Evolutionary conservation across 2,888 invertebrate species (phyloP).

Genomic region (Microdon myrmicae): DNA sequence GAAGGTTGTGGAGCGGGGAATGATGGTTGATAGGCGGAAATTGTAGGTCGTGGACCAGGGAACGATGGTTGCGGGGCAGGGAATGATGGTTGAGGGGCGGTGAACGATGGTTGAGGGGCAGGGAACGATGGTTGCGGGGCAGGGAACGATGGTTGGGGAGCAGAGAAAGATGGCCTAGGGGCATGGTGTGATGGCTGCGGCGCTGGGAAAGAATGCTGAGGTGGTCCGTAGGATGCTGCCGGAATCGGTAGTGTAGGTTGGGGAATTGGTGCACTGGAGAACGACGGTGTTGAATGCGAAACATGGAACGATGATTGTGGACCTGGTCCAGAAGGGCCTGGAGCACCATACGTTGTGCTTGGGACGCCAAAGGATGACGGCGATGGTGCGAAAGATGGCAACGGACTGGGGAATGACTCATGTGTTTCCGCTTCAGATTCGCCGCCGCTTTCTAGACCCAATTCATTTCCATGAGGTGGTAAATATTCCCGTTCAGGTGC

Average conservation of each 20-base stretch:
- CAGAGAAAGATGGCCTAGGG: constrained; percentile 13
- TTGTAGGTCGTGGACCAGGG: constrained; percentile 34
- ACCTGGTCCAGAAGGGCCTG: constrained; percentile 9
- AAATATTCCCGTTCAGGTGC: constrained; percentile 26
- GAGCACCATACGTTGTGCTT: constrained; percentile 7
- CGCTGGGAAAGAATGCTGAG: constrained; percentile 31
- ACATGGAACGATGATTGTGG: constrained; percentile 13
- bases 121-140: constrained; percentile 10
- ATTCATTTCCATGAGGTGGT: constrained; percentile 23
- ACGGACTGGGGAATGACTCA: no score
- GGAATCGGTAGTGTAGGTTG: not conserved
- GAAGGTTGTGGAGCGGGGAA: constrained; percentile 45
- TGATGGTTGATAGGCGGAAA: constrained; percentile 48
- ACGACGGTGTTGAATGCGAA: constrained; percentile 1
- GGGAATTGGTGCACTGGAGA: no score
- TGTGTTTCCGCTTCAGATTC: not conserved
- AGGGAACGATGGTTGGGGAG: constrained; percentile 28
- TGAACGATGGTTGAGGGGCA: constrained; percentile 14
- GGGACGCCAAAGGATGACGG: not conserved
- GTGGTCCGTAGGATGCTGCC: constrained; percentile 3
- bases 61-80: constrained; percentile 28
- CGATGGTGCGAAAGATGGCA: no score
- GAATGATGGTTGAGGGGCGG: constrained; percentile 33
- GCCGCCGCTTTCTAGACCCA: constrained; percentile 18
- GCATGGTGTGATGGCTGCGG: constrained; percentile 8